Conservation (phyloP, 2,888 invertebrate genomes). For the Erpobdella octoculata region DNA sequence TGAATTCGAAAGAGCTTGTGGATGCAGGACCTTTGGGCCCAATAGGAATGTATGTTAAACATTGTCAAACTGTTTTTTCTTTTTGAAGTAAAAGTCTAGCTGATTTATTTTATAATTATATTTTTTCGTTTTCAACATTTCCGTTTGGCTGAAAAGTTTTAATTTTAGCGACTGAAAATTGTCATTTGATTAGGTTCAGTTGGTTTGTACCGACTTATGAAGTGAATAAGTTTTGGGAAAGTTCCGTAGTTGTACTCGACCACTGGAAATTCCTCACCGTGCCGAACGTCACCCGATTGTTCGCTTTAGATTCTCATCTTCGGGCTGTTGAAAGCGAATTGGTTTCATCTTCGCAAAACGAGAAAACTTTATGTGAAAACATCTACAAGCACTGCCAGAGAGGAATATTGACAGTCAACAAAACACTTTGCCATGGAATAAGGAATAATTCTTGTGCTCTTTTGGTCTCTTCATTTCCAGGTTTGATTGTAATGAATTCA, state of each 20-base stretch:
- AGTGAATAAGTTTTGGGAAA: conserved; percentile 44
- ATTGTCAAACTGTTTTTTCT: too few species aligned
- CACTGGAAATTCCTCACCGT: conserved; percentile 59
- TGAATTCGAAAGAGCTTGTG: conserved; percentile 50
- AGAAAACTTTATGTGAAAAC: neutral
- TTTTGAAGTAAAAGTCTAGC: too few species aligned
- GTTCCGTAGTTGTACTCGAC: conserved; percentile 47
- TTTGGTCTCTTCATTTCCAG: neutral
- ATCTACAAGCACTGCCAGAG: neutral
- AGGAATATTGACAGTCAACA: neutral
- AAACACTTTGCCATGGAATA: neutral
- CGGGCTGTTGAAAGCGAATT: neutral
- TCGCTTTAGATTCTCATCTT: conserved; percentile 41
- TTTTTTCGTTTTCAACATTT: neutral
- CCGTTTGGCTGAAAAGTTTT: neutral
- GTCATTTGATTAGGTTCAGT: conserved; percentile 46
- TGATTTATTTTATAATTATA: too few species aligned
- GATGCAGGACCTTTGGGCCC: conserved; percentile 52
- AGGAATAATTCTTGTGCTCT: neutral
- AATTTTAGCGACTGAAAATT: neutral
- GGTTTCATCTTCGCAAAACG: neutral
- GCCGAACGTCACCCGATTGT: conserved; percentile 53
- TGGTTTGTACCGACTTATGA: conserved; percentile 50
- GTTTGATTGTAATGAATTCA: neutral
- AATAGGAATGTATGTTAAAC: conserved; percentile 47